Evolutionary conservation across 2,797 vertebrate genomes (phyloP).

Genomic region (Trachops cirrhosus): DNA sequence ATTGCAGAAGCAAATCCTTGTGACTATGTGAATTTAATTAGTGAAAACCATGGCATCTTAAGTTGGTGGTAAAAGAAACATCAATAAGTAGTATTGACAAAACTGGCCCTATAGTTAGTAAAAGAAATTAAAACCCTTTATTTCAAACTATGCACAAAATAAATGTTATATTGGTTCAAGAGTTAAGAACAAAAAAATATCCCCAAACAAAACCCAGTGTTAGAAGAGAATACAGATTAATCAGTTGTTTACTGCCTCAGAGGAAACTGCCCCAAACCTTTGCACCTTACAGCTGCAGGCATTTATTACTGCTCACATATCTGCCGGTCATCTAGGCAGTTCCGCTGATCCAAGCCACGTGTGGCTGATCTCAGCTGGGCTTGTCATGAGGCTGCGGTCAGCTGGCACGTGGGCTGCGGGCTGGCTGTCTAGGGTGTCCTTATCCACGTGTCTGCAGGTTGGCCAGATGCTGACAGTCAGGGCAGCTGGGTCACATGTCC

Average conservation of each 20-base stretch:
- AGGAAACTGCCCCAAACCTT: background rate
- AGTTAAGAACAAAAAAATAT: background rate
- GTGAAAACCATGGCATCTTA: conserved; percentile 14
- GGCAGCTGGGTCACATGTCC: background rate
- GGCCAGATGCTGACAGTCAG: background rate
- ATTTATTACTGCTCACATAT: background rate
- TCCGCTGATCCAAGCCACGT: background rate
- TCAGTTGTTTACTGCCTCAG: background rate
- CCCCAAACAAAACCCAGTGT: background rate
- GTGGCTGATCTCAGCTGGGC: background rate
- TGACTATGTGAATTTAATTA: background rate
- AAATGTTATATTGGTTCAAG: background rate
- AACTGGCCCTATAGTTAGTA: background rate
- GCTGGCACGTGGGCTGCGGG: background rate
- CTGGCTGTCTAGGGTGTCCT: background rate
- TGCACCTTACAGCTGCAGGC: background rate
- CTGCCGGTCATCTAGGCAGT: background rate
- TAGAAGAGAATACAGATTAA: background rate
- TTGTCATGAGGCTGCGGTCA: background rate
- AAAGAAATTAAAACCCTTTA: background rate
- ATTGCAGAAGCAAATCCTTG: background rate
- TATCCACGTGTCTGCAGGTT: background rate
- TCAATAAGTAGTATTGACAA: background rate
- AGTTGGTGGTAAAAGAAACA: background rate
- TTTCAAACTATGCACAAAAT: background rate